phyloP scores from a whole-genome alignment of 2,113 vertebrate genomes.

The Stegostoma tigrinum region DNA sequence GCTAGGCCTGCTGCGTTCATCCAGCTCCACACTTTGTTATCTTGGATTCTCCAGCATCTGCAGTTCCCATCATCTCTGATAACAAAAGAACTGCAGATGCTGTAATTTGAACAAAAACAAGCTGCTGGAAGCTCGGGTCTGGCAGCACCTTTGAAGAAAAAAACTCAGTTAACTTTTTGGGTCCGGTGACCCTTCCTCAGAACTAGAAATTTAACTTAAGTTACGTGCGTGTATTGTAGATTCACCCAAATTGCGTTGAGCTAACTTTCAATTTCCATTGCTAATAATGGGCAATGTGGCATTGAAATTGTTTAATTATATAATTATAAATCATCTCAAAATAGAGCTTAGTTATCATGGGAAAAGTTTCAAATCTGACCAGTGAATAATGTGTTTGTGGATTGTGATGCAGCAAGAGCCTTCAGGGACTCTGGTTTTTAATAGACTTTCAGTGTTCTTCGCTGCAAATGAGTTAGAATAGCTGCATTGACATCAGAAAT shows the following conservation, averaged over 20 bases:
- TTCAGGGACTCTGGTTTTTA: background rate
- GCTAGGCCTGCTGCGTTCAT: too few species aligned
- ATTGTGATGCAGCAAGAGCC: background rate
- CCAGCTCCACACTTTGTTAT: too few species aligned
- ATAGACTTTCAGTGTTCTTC: background rate
- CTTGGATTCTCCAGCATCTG: too few species aligned
- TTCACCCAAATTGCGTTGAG: background rate
- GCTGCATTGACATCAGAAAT: constrained; percentile 15
- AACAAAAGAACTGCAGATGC: too few species aligned
- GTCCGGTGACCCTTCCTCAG: too few species aligned
- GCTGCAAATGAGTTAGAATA: background rate
- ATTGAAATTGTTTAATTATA: background rate
- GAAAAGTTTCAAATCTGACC: background rate
- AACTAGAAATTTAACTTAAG: background rate
- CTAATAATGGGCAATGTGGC: background rate
- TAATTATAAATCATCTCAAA: background rate
- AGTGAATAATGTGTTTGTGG: background rate
- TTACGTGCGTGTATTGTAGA: background rate
- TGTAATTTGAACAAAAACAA: too few species aligned
- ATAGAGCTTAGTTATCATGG: background rate
- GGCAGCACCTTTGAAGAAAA: too few species aligned
- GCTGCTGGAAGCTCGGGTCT: too few species aligned
- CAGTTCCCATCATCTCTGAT: too few species aligned
- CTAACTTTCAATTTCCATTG: background rate
- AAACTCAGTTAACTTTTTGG: too few species aligned